Conservation (phyloP, 2,797 vertebrate species). For the Echiichthys vipera region DNA sequence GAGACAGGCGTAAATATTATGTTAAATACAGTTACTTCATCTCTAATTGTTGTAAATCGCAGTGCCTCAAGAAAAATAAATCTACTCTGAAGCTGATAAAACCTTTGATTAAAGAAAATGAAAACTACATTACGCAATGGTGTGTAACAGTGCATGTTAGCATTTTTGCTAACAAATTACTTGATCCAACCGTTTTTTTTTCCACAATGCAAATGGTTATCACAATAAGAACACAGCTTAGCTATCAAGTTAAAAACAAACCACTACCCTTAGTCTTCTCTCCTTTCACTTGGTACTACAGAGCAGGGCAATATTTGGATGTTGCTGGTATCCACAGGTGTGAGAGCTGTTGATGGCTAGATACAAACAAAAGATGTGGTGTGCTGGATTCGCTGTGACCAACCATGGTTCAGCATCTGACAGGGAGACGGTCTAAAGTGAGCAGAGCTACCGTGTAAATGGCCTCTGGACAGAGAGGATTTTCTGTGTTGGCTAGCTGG, state of each 20-base stretch:
- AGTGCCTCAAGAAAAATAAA: slow-evolving; percentile 18
- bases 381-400: slow-evolving; percentile 42
- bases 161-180: not conserved
- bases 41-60: slow-evolving; percentile 30
- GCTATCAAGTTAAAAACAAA: not conserved
- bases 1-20: slow-evolving; percentile 7
- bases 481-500: slow-evolving; percentile 51
- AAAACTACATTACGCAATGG: slow-evolving; percentile 28
- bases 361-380: slow-evolving; percentile 8
- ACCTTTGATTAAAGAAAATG: slow-evolving; percentile 28
- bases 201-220: not conserved
- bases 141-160: slow-evolving; percentile 21
- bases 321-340: slow-evolving; percentile 7
- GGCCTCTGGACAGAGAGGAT: slow-evolving; percentile 65
- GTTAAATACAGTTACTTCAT: slow-evolving; percentile 21
- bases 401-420: slow-evolving; percentile 38
- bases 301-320: slow-evolving; percentile 1
- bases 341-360: slow-evolving; percentile 31
- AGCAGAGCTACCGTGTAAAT: slow-evolving; percentile 39
- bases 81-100: slow-evolving; percentile 15
- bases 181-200: not conserved
- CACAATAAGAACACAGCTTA: not conserved
- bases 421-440: slow-evolving; percentile 32
- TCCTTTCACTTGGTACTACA: not conserved
- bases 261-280: not conserved